Percentiles rank a stretch among this genome's conserved stretches.
Evolutionary conservation across 2,113 vertebrate genomes (phyloP).

Genomic region (Anser cygnoides): DNA sequence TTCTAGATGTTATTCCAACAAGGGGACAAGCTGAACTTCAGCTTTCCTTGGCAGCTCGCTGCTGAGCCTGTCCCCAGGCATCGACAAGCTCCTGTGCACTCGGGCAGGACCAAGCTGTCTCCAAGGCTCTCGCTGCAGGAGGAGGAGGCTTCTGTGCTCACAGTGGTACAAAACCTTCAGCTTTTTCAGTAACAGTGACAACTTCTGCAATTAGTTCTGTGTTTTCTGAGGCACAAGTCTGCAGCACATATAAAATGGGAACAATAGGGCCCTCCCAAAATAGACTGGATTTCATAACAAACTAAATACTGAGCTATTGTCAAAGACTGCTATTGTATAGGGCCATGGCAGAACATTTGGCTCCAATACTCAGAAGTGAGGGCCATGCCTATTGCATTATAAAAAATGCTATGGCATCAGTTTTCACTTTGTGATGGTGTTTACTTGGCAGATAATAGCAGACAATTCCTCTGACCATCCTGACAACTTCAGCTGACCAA

Average conservation of each 20-base stretch:
- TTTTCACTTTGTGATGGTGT: constrained; percentile 25
- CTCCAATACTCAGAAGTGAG: neutral
- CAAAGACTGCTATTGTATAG: constrained; percentile 39
- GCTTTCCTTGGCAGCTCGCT: neutral
- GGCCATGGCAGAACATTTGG: constrained; percentile 60
- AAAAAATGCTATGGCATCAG: constrained; percentile 48
- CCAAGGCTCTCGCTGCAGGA: neutral
- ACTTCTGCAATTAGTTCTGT: neutral
- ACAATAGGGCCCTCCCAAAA: constrained; percentile 67
- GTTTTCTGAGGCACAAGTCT: neutral
- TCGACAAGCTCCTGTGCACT: fast-evolving
- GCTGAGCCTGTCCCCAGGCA: neutral
- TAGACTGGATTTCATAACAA: constrained; percentile 64
- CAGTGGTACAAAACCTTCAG: neutral
- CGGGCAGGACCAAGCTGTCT: neutral
- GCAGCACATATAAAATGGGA: constrained; percentile 37
- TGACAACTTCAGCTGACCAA: constrained; percentile 61
- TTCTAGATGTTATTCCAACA: neutral
- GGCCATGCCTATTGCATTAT: neutral
- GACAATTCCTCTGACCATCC: constrained; percentile 55
- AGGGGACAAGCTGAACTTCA: neutral
- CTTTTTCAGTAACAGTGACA: neutral
- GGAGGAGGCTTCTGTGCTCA: neutral
- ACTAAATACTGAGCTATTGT: constrained; percentile 49
- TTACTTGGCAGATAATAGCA: constrained; percentile 50